Base-by-base conservation (phyloP, 1,140 invertebrate species). In the Drosophila malerkotliana region DNA sequence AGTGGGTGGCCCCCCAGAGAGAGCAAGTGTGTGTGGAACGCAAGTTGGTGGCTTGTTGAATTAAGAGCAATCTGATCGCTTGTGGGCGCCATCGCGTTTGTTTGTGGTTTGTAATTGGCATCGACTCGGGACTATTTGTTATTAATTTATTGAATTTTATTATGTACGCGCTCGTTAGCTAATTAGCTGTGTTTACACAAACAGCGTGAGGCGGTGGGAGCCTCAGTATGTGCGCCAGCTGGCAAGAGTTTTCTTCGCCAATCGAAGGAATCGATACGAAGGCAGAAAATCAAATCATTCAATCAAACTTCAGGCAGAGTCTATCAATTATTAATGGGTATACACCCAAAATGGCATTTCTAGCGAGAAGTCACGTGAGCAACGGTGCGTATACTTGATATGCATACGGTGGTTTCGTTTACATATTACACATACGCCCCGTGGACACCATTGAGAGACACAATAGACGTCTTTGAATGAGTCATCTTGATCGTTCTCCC, bases 131-230 rank as follows among this genome's bases (percentile, higher is more conserved):
- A 56, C 62, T 75, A 74, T 81, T 77, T 62, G 77, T 67, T 74
- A 76, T 77, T 77, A 62, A 81, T 73, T 85, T 81, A 87, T 77
- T 54, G 39, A 21, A 47, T 67, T 74, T 85, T 53, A 69, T 72
- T 74, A 73, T 62, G 66, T 62, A 56, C 59, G 30, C 32, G 34
- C 34, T 34, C 30, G 66, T 61, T 71, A 71, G 60, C 39, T 60
- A 45, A 58, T 77, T 59, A 54, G 54, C 56, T 34, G 55, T 76
- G 66, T 66, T 77, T 82, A 72, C 45, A 15, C 24, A 75, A 72
- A 44, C 61, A 75, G 14, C 26, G 18, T 30, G 26, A 6, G 26
- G 26, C 7, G 28, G 39, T 30, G 5, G 37, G 59, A 39, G 26
- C 6, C 3, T 4, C 30, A 59, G 34, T 9, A n/a, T 10, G 7